Evolutionary conservation across 2,797 vertebrate species (phyloP).

Genomic region (Microhierax caerulescens): DNA sequence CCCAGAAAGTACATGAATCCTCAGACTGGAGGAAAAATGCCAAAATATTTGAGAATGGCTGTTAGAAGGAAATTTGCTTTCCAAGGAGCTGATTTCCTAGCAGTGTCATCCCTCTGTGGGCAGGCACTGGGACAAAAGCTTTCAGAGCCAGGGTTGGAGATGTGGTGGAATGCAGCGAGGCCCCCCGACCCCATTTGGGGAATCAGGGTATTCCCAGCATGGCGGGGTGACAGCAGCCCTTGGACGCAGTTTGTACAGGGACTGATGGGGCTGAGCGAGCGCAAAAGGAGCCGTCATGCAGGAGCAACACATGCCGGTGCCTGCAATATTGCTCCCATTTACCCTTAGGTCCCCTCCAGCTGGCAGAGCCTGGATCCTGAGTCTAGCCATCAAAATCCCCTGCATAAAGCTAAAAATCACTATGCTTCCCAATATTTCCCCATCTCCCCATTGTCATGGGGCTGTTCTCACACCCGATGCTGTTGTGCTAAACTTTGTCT

Average conservation of each 20-base stretch:
- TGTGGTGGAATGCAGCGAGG: neutral
- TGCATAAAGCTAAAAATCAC: neutral
- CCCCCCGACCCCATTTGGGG: rapidly evolving
- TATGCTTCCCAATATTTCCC: rapidly evolving
- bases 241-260: neutral
- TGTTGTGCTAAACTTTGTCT: neutral
- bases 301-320: neutral
- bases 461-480: rapidly evolving
- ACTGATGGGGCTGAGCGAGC: no score
- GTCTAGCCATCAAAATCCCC: neutral
- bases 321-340: rapidly evolving
- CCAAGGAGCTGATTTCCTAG: neutral
- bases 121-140: neutral
- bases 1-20: neutral
- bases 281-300: neutral
- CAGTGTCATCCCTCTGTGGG: neutral
- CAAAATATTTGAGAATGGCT: neutral
- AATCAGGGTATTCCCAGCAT: neutral
- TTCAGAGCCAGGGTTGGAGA: neutral
- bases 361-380: neutral
- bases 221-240: rapidly evolving
- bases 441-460: rapidly evolving
- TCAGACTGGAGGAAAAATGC: neutral
- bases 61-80: neutral
- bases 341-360: rapidly evolving